Conservation (phyloP, 2,797 vertebrate species). For the Mormyrus hasselquistii region DNA sequence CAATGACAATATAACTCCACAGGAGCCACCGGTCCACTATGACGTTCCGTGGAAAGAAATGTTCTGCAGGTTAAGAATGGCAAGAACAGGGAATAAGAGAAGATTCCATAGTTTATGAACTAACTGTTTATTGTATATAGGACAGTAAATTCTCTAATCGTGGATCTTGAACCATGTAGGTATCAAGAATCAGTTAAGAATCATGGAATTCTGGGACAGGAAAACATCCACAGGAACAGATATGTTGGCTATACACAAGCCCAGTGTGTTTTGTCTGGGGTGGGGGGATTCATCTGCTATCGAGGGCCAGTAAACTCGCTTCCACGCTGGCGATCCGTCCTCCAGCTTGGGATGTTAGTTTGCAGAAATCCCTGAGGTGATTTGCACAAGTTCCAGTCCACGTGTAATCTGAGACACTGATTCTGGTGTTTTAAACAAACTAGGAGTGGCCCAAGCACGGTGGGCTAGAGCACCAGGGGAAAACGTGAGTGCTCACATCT, state of each 20-base stretch:
- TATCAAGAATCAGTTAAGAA: background rate
- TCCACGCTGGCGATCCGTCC: background rate
- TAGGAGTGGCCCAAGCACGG: background rate
- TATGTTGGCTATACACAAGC: background rate
- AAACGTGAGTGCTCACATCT: background rate
- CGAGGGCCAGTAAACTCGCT: background rate
- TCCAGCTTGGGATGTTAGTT: background rate
- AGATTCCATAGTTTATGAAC: background rate
- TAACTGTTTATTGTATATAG: background rate
- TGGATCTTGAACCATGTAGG: background rate
- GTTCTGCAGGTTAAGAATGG: background rate
- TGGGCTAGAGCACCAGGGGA: background rate
- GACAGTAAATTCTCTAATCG: background rate
- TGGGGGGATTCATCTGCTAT: background rate
- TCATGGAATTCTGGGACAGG: background rate
- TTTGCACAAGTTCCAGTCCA: background rate
- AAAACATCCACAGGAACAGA: background rate
- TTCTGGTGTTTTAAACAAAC: conserved; percentile 9
- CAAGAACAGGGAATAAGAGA: background rate
- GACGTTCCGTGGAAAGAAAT: background rate
- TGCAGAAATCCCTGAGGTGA: background rate
- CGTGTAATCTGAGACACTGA: background rate
- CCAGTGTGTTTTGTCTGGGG: background rate
- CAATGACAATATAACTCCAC: background rate
- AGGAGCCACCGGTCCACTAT: background rate